Base-by-base conservation (phyloP, 1,140 invertebrate genomes). In the Scaptomyza graminum region DNA sequence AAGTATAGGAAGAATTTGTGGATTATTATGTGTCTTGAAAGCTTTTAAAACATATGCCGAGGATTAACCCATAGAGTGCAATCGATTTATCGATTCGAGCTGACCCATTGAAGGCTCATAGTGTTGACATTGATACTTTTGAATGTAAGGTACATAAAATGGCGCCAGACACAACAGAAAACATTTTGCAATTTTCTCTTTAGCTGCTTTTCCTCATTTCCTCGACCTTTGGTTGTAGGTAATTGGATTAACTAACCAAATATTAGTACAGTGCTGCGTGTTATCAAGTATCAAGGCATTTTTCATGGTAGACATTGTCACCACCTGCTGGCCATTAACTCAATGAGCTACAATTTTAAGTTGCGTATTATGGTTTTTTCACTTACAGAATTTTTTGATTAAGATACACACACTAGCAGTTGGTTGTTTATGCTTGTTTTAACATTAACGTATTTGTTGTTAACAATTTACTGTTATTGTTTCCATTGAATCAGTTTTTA, bases 341-440 rank as follows among this genome's bases (percentile, higher is more conserved):
- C 76, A 80, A 73, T 85, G 54, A 67, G 44, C 61, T 79, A 72
- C 34, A 44, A 62, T 66, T 44, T 63, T 49, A 37, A 46, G 49
- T 83, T 71, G 59, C 28, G 37, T 28, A 61, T 55, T 60, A 68
- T 52, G 65, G 54, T 80, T 90, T 54, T 37, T 76, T 73, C 76
- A 79, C 72, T 76, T 88, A 72, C 67, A 85, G 83, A 78, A 71
- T 88, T 88, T 88, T 90, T 90, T 90, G 47, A 90, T 90, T 90
- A 90, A 90, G 88, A 90, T 90, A 90, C 72, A 90, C 88, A 90
- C 88, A 71, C 69, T 88, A 83, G 79, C 79, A 76, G 46, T 50
- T 76, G 25, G 37, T 44, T 72, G 61, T 43, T 78, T 67, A 64
- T 70, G 16, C 37, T 56, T 61, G 31, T 34, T 9, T 34, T 34